Evolutionary conservation across 1,140 invertebrate species (phyloP), one percentile per base, ranked within the genome.

Genomic region (Ceratina calcarata): DNA sequence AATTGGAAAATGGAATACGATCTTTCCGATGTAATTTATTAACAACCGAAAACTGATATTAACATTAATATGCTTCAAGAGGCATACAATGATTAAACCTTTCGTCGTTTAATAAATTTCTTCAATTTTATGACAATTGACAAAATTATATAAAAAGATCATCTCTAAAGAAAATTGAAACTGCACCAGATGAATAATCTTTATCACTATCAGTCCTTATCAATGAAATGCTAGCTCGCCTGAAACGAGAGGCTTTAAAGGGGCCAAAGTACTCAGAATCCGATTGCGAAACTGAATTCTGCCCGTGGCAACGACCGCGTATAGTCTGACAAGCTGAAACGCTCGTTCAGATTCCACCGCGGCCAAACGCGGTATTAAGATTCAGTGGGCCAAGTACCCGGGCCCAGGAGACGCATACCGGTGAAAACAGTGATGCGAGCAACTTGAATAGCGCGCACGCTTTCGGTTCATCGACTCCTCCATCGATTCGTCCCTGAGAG

Each of bases 351-450:
- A 81, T 78, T 84, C 79, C 60, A 57, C 4, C 53, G 27, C 32
- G 51, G 27, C 61, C 68, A 68, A 75, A 83, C 60, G n/a, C 67
- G 67, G 58, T 71, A 85, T 86, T 85, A 76, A 85, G 77, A 85
- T 85, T 86, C 71, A 78, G 66, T 60, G 66, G 18, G 70, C 61
- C 77, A 73, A 86, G 77, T 85, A 71, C 72, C 78, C 68, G n/a
- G 55, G 0, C n/a, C 1, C n/a, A 32, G 51, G 18, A 60, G n/a
- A 60, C 27, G 58, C 74, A 57, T 74, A 55, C 57, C 49, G 20
- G 55, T 58, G 55, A 20, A n/a, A 60, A 13, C 45, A 45, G 37
- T 45, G 37, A 45, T 37, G 22, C 57, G 22, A 51, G 16, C 22
- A 79, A 13, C 49, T n/a, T 16, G 60, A 18, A 60, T 18, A 71